These are phyloP conservation scores for Macropodus opercularis DNA, from an alignment of 2,797 vertebrate species.

Conservation along the genomic window DNA sequence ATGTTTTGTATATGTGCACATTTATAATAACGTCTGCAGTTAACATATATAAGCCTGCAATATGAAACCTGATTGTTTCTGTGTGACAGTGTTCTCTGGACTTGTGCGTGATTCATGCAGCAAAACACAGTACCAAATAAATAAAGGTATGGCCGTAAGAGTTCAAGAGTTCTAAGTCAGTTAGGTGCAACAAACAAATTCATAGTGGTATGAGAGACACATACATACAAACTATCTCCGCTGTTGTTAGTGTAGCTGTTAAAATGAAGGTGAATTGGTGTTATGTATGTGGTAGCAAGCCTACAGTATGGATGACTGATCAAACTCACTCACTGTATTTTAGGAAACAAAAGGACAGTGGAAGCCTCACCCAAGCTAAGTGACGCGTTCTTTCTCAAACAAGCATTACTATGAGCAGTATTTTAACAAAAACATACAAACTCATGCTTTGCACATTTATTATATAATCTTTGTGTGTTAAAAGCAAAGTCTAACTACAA, in stretches of 20 bases:
- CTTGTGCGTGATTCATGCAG: conserved; percentile 9
- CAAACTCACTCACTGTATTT: conserved; percentile 48
- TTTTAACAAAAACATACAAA: neutral
- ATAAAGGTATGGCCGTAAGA: neutral
- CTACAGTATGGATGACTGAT: conserved; percentile 43
- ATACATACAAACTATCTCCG: neutral
- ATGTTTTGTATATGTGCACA: neutral
- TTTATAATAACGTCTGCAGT: neutral
- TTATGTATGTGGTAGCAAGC: conserved; percentile 58
- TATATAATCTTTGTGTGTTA: too few species aligned
- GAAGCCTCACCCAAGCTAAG: conserved; percentile 2
- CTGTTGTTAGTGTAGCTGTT: conserved; percentile 40
- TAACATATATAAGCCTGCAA: neutral
- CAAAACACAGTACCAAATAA: neutral
- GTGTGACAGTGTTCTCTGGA: neutral
- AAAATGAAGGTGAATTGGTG: conserved; percentile 52
- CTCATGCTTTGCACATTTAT: too few species aligned
- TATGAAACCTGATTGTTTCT: neutral
- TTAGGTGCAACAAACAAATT: conserved; percentile 6
- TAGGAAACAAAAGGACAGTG: conserved; percentile 51
- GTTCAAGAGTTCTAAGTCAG: conserved; percentile 19
- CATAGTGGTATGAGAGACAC: neutral
- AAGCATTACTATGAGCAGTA: neutral
- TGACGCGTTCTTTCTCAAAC: conserved; percentile 25
- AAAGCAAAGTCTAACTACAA: too few species aligned